These are phyloP conservation scores for Phoebastria nigripes DNA, from an alignment of 2,797 vertebrate species.

Conservation along the genomic window DNA sequence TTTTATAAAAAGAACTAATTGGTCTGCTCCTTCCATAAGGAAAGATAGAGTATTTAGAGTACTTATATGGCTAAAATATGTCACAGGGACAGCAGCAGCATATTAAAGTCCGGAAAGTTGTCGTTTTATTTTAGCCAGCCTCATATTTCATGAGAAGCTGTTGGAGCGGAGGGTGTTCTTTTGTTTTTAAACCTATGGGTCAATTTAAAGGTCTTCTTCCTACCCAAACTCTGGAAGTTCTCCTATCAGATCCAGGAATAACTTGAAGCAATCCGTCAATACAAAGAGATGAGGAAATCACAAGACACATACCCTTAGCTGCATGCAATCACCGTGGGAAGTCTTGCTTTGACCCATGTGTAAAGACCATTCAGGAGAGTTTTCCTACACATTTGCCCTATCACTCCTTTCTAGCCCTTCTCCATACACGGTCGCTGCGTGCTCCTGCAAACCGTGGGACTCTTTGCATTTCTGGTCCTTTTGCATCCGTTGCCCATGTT, in stretches of 20 bases:
- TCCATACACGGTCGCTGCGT: rapidly evolving
- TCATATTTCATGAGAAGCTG: neutral
- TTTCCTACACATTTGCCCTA: rapidly evolving
- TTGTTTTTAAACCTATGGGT: neutral
- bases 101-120: neutral
- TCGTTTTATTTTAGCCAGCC: neutral
- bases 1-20: neutral
- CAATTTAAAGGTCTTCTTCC: neutral
- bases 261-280: neutral
- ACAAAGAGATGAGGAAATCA: neutral
- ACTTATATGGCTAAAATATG: neutral
- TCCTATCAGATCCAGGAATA: neutral
- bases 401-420: neutral
- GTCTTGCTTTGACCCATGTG: neutral
- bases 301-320: neutral
- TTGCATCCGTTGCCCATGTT: too few relatives aligned
- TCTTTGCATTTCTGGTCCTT: neutral
- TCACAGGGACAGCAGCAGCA: neutral
- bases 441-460: neutral
- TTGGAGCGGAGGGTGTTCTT: neutral
- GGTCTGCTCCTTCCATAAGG: neutral
- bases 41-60: neutral
- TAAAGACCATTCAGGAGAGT: neutral
- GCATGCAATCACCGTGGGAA: neutral
- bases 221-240: neutral